A percentile compares a stretch with the other conserved stretches of the same genome.
Evolutionary conservation across 2,113 vertebrate species (phyloP).

Genomic region (Mormyrus lacerda): DNA sequence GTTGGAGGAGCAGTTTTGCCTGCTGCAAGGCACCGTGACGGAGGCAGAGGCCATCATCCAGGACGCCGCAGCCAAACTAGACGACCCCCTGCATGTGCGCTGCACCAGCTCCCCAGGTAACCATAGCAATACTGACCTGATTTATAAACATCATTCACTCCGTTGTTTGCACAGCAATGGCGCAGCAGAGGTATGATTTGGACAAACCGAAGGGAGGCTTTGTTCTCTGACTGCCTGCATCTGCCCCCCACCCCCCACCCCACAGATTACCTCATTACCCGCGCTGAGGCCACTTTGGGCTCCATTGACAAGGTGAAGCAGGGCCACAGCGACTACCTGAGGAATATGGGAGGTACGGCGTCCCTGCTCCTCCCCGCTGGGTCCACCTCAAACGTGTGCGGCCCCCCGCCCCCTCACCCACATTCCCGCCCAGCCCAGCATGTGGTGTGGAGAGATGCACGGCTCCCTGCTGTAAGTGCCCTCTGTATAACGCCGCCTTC

Average conservation of each 20-base stretch:
- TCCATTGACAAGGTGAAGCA: constrained; percentile 70
- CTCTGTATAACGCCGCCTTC: neutral
- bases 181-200: neutral
- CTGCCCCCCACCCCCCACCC: too few relatives aligned
- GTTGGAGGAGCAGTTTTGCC: constrained; percentile 76
- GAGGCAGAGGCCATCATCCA: constrained; percentile 79
- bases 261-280: constrained; percentile 81
- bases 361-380: neutral
- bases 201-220: neutral
- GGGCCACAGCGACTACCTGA: constrained; percentile 58
- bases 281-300: constrained; percentile 59
- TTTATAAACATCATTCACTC: neutral
- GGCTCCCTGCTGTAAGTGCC: rapidly evolving
- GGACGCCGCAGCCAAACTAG: constrained; percentile 76
- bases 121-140: neutral
- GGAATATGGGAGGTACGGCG: constrained; percentile 65
- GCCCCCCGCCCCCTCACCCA: too few relatives aligned
- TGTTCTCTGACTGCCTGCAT: neutral
- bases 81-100: constrained; percentile 84
- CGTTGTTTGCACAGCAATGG: neutral
- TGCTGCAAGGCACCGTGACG: constrained; percentile 69
- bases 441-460: neutral
- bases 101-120: constrained; percentile 93
- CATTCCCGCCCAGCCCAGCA: neutral
- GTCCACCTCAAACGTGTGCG: neutral